Percentiles rank a stretch among this genome's conserved stretches.
Evolutionary conservation across 1,140 invertebrate genomes (phyloP).

Genomic region (Neoseiulus cucumeris): DNA sequence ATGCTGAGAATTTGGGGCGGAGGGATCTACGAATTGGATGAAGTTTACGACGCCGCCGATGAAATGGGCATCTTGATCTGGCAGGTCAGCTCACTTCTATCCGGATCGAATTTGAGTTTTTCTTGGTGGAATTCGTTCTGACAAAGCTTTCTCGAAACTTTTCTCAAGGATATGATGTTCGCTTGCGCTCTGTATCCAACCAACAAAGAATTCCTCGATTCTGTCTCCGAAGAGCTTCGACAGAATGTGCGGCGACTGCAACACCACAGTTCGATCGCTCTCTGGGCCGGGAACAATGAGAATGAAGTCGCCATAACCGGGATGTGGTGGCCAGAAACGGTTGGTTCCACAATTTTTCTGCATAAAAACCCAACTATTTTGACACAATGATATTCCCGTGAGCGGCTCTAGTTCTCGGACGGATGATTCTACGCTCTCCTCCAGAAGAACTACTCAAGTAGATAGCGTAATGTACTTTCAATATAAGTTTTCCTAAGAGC

Average conservation of each 20-base stretch:
- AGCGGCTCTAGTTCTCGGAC: no score
- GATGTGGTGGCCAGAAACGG: conserved; percentile 41
- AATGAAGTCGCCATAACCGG: conserved; percentile 71
- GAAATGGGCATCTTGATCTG: conserved; percentile 25
- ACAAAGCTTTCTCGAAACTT: no score
- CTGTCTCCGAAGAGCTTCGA: conserved; percentile 51
- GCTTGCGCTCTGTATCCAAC: conserved; percentile 87
- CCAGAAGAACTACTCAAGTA: no score
- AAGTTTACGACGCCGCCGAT: conserved; percentile 57
- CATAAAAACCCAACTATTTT: not conserved
- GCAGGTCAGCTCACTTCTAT: conserved; percentile 20
- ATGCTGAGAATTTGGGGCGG: conserved; percentile 94
- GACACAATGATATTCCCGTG: not conserved
- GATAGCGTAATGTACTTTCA: no score
- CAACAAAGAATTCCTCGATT: conserved; percentile 43
- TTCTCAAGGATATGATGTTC: conserved; percentile 66
- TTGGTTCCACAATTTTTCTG: not conserved
- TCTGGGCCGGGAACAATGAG: conserved; percentile 88
- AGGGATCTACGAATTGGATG: conserved; percentile 76
- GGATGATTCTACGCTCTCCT: no score
- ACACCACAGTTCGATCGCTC: conserved; percentile 63
- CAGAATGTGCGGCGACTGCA: conserved; percentile 65
- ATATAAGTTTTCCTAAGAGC: no score
- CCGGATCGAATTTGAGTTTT: no score
- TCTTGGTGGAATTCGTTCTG: no score